Conservation (phyloP, 1,140 invertebrate genomes). For the Drosophila mayri region DNA sequence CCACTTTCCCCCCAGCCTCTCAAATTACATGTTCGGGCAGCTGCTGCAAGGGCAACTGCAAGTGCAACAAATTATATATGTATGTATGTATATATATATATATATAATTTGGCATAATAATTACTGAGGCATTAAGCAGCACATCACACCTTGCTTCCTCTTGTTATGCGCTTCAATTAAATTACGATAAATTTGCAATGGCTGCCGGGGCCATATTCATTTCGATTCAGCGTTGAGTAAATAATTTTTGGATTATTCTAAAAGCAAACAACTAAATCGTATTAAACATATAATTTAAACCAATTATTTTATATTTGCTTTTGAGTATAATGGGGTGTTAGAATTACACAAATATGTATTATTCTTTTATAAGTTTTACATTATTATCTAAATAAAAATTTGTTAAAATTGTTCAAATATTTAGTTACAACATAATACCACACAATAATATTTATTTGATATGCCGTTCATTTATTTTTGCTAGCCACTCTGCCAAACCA, state of each 20-base stretch:
- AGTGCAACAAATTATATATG: constrained; percentile 30
- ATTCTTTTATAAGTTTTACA: no score
- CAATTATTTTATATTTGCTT: neutral
- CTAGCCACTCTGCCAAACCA: constrained; percentile 1
- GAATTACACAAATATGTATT: no score
- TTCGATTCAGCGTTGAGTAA: constrained; percentile 7
- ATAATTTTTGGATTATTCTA: constrained; percentile 34
- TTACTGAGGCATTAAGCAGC: constrained; percentile 69
- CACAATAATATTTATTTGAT: neutral
- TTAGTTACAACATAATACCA: constrained; percentile 2
- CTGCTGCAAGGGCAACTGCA: constrained; percentile 31
- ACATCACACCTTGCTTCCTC: constrained; percentile 66
- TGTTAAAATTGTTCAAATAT: neutral
- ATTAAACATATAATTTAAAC: constrained; percentile 3
- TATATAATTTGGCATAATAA: constrained; percentile 54
- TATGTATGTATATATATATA: constrained; percentile 15
- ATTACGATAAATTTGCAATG: constrained; percentile 47
- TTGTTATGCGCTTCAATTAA: constrained; percentile 60
- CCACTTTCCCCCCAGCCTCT: neutral
- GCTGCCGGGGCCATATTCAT: constrained; percentile 15
- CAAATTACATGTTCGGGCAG: constrained; percentile 30
- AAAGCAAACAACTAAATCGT: constrained; percentile 10
- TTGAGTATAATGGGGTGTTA: neutral
- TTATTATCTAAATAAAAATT: no score
- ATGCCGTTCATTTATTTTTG: neutral